A percentile compares a stretch with the other conserved stretches of the same genome.
Conservation (phyloP, 2,888 invertebrate genomes). For the Mimas tiliae region DNA sequence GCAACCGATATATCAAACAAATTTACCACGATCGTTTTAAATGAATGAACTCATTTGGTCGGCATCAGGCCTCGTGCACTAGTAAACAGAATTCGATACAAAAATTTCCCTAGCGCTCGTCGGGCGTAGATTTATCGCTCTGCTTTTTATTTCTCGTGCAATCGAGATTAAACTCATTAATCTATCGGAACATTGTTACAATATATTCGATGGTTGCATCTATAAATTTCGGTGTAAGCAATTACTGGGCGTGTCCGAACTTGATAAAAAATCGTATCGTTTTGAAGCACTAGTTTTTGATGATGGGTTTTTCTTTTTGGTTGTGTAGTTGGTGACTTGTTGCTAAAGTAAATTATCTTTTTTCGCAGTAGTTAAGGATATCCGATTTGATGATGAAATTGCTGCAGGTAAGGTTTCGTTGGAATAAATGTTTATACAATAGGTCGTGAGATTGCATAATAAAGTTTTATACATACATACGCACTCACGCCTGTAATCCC, state of each 20-base stretch:
- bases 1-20: constrained; percentile 38
- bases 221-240: constrained; percentile 42
- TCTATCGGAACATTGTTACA: constrained; percentile 43
- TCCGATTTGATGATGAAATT: neutral
- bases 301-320: neutral
- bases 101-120: constrained; percentile 9
- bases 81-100: constrained; percentile 20
- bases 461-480: no score
- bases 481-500: no score
- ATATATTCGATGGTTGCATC: constrained; percentile 39
- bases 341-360: neutral
- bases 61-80: neutral
- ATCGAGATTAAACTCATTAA: constrained; percentile 43
- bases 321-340: neutral
- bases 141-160: constrained; percentile 22
- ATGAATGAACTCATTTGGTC: constrained; percentile 21
- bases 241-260: constrained; percentile 43
- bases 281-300: constrained; percentile 28
- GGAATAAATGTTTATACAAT: no score
- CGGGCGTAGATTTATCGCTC: constrained; percentile 9
- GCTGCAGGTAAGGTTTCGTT: no score
- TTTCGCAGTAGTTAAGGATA: neutral
- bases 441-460: no score
- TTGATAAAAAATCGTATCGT: constrained; percentile 42
- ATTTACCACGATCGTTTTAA: constrained; percentile 12